Conservation (phyloP, 2,888 invertebrate species). For the Theodoxus fluviatilis region DNA sequence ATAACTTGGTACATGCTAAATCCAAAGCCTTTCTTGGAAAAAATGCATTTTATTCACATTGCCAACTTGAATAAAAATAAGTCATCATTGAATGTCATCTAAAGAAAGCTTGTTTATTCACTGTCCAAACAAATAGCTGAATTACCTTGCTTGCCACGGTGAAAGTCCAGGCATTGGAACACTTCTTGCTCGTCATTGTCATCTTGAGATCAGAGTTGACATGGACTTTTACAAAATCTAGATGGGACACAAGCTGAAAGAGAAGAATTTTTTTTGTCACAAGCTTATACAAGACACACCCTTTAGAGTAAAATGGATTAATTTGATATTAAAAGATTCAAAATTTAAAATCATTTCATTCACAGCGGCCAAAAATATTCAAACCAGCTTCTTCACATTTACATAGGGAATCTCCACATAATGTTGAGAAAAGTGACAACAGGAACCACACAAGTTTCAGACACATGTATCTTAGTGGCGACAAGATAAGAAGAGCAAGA, state of each 20-base stretch:
- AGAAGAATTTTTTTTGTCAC: slow-evolving; percentile 8
- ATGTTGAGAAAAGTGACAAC: too few species aligned
- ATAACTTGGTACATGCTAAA: background rate
- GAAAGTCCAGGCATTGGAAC: slow-evolving; percentile 61
- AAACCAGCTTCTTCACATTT: background rate
- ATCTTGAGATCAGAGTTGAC: slow-evolving; percentile 69
- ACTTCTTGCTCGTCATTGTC: slow-evolving; percentile 57
- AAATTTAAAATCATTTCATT: background rate
- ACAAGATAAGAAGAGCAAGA: too few species aligned
- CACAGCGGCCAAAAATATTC: background rate
- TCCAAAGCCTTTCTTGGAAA: background rate
- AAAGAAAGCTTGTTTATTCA: too few species aligned
- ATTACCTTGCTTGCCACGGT: slow-evolving; percentile 61
- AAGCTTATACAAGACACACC: too few species aligned
- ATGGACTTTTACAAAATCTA: slow-evolving; percentile 71
- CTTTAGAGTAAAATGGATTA: background rate
- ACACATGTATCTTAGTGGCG: too few species aligned
- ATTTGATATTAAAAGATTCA: background rate
- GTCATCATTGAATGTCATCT: too few species aligned
- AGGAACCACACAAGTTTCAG: too few species aligned
- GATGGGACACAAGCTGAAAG: slow-evolving; percentile 70
- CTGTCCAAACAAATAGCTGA: background rate
- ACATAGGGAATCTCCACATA: background rate
- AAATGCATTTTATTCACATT: too few species aligned
- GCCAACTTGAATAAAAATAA: too few species aligned